A percentile compares a stretch with the other conserved stretches of the same genome.
Evolutionary conservation across 2,888 invertebrate species (phyloP).

Genomic region (Philonicus albiceps): DNA sequence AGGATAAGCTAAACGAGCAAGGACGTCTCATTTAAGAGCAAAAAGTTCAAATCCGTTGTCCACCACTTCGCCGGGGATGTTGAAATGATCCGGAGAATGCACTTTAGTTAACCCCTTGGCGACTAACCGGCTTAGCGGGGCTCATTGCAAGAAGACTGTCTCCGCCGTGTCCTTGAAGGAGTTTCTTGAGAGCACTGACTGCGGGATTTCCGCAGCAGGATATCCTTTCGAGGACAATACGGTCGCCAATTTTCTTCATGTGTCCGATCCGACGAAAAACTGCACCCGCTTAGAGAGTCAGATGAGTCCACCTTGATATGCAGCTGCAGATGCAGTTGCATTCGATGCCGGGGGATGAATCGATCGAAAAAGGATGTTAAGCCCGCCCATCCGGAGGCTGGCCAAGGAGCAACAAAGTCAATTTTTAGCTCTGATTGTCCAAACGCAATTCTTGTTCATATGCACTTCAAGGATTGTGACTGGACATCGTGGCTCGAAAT

Average conservation of each 20-base stretch:
- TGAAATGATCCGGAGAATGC: conserved; percentile 21
- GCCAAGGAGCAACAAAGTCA: conserved; percentile 52
- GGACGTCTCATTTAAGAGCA: conserved; percentile 20
- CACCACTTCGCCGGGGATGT: neutral
- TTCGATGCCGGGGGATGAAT: neutral
- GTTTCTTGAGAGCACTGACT: neutral
- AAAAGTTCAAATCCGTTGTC: conserved; percentile 16
- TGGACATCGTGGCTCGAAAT: conserved; percentile 65
- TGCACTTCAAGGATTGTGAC: conserved; percentile 63
- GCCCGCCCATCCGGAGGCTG: neutral
- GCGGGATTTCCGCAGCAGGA: neutral
- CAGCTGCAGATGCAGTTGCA: neutral
- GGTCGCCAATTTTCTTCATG: conserved; percentile 21
- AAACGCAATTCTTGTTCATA: conserved; percentile 64
- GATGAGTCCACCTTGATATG: conserved; percentile 6
- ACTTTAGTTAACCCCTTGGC: conserved; percentile 31
- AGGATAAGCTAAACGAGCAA: conserved; percentile 16
- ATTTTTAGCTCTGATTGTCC: conserved; percentile 66
- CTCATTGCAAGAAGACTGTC: neutral
- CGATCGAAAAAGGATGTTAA: neutral
- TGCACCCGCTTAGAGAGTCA: neutral
- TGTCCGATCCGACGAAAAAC: neutral
- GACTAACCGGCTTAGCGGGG: conserved; percentile 17
- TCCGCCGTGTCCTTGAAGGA: conserved; percentile 1
- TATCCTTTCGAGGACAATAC: conserved; percentile 6